Percentiles rank a stretch among this genome's conserved stretches.
Conservation (phyloP, 2,888 invertebrate species). For the Drosophila nigritarsus region DNA sequence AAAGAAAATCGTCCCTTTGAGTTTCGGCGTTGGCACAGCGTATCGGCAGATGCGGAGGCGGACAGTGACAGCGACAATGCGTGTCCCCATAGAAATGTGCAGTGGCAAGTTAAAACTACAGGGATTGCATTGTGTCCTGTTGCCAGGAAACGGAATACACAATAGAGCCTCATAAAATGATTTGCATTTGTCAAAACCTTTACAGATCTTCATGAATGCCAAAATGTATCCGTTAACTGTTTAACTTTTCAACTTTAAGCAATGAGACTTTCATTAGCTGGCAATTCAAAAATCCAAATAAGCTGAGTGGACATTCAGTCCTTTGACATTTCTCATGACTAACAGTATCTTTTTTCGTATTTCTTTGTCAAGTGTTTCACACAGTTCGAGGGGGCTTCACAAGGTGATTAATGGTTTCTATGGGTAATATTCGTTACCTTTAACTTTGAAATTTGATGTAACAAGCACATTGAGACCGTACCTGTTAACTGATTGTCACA, state of each 20-base stretch:
- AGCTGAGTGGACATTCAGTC: slow-evolving; percentile 11
- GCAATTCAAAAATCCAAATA: slow-evolving; percentile 23
- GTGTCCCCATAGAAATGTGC: slow-evolving; percentile 37
- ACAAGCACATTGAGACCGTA: not conserved
- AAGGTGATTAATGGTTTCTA: slow-evolving; percentile 7
- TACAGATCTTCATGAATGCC: slow-evolving; percentile 13
- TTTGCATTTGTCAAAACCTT: slow-evolving; percentile 40
- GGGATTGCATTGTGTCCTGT: slow-evolving; percentile 8
- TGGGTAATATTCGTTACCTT: not conserved
- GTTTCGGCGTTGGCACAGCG: not conserved
- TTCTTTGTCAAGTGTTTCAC: not conserved
- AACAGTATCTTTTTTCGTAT: not conserved
- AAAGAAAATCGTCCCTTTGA: slow-evolving; percentile 1
- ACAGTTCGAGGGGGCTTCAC: not conserved
- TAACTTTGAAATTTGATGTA: not conserved
- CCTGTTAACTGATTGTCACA: too few species aligned
- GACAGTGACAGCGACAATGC: slow-evolving; percentile 37
- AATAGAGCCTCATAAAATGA: slow-evolving; percentile 39
- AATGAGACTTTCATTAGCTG: slow-evolving; percentile 13
- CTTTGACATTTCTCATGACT: slow-evolving; percentile 9
- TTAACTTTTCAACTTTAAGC: slow-evolving; percentile 20
- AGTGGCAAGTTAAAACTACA: slow-evolving; percentile 68
- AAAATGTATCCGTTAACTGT: slow-evolving; percentile 15
- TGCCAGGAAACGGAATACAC: slow-evolving; percentile 27
- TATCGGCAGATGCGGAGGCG: not conserved